Evolutionary conservation across 2,113 vertebrate species (phyloP), one percentile per base, ranked within the genome.

Genomic region (Pachyramphus minor): DNA sequence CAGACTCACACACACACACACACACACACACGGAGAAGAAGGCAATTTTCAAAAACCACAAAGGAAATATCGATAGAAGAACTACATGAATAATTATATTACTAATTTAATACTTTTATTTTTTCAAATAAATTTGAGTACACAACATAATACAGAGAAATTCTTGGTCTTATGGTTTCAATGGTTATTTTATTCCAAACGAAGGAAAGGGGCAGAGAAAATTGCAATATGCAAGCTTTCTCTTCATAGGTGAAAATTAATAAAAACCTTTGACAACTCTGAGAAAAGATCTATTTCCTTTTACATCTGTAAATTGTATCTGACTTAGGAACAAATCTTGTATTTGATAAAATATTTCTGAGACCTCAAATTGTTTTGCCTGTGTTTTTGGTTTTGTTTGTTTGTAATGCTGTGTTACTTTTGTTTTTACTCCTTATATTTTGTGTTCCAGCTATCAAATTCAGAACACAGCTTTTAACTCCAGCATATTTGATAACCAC

Each of bases 351-450:
- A 77, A 91, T 49, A 72, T 60, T 76, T 76, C 35, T 47, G 12
- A 25, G 2, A 5, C 9, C 53, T 95, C 12, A 55, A 72, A 15
- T 33, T 13, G 2, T 42, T 67, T 67, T n/a, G 14, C 1, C 31
- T 87, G 27, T 35, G 1, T 0, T 47, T 39, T 28, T n/a, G 2
- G 6, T 1, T 20, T 82, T 35, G 4, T 23, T 39, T 64, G 28
- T 20, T 56, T 64, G 45, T 55, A 77, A 25, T 63, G 8, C 19
- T 35, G 6, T 39, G 14, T 5, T 71, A n/a, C 17, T 45, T 81
- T 59, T 76, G 2, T 55, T 47, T 73, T 82, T 60, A 35, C 1
- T 13, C 4, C 5, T 50, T 68, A 13, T 39, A 44, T 74, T 78
- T 85, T 85, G 7, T 13, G 16, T 66, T 53, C 27, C 15, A 52